Conservation (phyloP, 2,113 vertebrate genomes). For the Potamarius usumacintae region DNA sequence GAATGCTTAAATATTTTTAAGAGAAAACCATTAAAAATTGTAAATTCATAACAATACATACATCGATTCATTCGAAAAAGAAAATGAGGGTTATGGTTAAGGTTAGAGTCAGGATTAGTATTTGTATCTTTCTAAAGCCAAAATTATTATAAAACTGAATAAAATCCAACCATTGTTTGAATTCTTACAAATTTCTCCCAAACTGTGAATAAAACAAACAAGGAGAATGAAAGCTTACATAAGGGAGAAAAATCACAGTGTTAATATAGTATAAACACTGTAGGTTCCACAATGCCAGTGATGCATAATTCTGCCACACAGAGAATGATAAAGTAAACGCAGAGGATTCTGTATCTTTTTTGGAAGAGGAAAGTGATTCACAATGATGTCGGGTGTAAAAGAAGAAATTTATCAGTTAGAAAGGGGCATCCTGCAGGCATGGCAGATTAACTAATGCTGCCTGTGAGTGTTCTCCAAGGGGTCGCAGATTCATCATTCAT, state of each 20-base stretch:
- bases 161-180: neutral
- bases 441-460: slow-evolving; percentile 33
- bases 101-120: neutral
- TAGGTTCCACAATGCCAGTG: neutral
- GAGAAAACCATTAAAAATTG: neutral
- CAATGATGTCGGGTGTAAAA: slow-evolving; percentile 23
- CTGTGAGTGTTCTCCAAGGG: slow-evolving; percentile 7
- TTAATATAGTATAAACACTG: neutral
- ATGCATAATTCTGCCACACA: slow-evolving; percentile 21
- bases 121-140: neutral
- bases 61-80: neutral
- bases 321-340: slow-evolving; percentile 4
- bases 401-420: slow-evolving; percentile 27
- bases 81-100: neutral
- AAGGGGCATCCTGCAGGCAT: slow-evolving; percentile 34
- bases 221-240: neutral
- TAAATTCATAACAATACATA: neutral
- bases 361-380: slow-evolving; percentile 4
- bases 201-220: neutral
- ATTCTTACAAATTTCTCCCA: neutral
- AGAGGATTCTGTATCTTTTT: neutral
- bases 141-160: too few species aligned
- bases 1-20: neutral
- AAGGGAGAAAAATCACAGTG: neutral
- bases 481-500: slow-evolving; percentile 8